phyloP scores from a whole-genome alignment of 2,113 vertebrate species.

The Elephas maximus region DNA sequence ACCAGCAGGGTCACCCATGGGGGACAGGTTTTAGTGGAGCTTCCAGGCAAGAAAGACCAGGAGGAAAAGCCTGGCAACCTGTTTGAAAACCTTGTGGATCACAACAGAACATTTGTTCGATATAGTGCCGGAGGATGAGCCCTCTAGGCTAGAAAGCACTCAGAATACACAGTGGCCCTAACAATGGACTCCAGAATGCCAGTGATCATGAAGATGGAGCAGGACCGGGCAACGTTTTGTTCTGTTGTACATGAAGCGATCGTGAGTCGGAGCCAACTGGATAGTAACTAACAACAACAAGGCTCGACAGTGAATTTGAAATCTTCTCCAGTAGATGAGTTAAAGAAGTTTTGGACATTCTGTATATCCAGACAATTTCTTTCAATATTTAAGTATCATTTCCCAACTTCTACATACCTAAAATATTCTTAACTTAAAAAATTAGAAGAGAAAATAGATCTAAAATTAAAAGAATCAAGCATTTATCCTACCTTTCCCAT shows the following conservation, averaged over 20 bases:
- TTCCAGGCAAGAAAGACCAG: not conserved
- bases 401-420: not conserved
- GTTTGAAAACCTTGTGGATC: not conserved
- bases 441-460: not conserved
- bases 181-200: not conserved
- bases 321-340: constrained; percentile 10
- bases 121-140: not conserved
- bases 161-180: not conserved
- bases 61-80: not conserved
- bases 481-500: constrained; percentile 6
- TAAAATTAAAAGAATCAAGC: constrained; percentile 46
- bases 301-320: constrained; percentile 51
- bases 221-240: not conserved
- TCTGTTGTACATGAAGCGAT: too few relatives aligned
- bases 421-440: not conserved
- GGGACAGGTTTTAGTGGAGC: not conserved
- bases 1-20: not conserved
- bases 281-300: not conserved
- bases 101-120: not conserved
- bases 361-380: not conserved
- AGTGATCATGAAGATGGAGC: not conserved
- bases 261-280: too few relatives aligned
- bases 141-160: too few relatives aligned
- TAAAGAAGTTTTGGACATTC: constrained; percentile 1
- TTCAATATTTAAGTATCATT: constrained; percentile 10